Base-by-base conservation (phyloP, 2,797 vertebrate genomes). In the Channallabes apus region DNA sequence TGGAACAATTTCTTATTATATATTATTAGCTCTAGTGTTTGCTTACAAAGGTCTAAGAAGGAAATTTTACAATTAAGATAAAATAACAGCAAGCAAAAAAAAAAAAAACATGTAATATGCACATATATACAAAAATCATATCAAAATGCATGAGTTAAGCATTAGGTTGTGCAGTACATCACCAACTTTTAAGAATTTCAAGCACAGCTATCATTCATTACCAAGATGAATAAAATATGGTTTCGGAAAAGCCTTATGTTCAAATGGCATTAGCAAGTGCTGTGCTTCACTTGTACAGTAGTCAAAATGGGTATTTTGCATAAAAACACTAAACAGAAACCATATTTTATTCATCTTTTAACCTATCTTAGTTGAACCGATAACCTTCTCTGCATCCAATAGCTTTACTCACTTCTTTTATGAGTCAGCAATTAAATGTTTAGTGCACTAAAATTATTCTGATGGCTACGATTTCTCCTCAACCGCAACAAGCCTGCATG, bases 381-480 rank as follows among this genome's bases (percentile, higher is more conserved):
- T 61, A 83, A 73, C 82, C 24, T 72, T 58, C 20, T 65, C 35
- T 29, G n/a, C 27, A 82, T 38, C 46, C 20, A 61, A 54, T 35
- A 59, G 58, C 65, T 82, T 82, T 46, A 72, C 5, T 73, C 35
- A 14, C n/a, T n/a, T 38, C n/a, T 73, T 80, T 79, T 62, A n/a
- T 27, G 59, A 38, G 12, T 12, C 4, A 61, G 76, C 76, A 62
- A 29, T 29, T 59, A 59, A 3, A 83, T 22, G 8, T 20, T 56
- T 62, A 86, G n/a, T 29, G 84, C 61, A 51, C 56, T 79, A 86
- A 82, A 82, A 84, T 51, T 59, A 67, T 59, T 29, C 17, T 38
- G 59, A 6, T 59, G 17, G 51, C 51, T 54, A 54, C 4, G 12
- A 54, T 54, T 54, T 54, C 51, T 54, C 51, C 51, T 54, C 51